Base-by-base conservation (phyloP, 2,113 vertebrate species). In the Rhabdornis inornatus region DNA sequence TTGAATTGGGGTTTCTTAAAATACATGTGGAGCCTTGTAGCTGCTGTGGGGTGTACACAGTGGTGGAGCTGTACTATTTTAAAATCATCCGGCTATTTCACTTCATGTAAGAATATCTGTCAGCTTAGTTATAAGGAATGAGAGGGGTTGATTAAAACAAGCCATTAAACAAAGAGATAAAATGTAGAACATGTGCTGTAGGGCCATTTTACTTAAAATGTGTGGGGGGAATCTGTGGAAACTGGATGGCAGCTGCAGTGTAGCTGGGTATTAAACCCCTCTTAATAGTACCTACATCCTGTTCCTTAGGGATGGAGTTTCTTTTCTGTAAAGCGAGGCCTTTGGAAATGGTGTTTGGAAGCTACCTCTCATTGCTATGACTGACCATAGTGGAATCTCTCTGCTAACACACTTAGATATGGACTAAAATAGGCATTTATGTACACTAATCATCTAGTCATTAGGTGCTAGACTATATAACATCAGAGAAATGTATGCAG, bases 1-100 rank as follows among this genome's bases (percentile, higher is more conserved):
- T 94, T 84, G 94, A 94, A 81, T 84, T 96, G 89, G 81, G 95
- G 80, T 93, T 96, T 97, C 96, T 96, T 95, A 96, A 96, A 97
- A 96, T 95, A 96, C 76, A 77, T 68, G 59, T 85, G 93, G 88
- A 96, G 83, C 88, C 94, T 89, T 71, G 92, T 86, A 96, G 95
- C 90, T 94, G 90, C 91, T 91, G 82, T 4, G 30, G 95, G 75
- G 47, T 95, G 86, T 87, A 68, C 53, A 55, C 60, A 91, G 92
- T 15, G 81, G 91, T 95, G 63, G 74, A 92, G 49, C 93, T 82
- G 80, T 52, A 69, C 89, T 93, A 93, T 95, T 96, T 97, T 93
- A 86, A 93, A 96, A 89, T 94, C 83, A 91, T 96, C 77, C 92
- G 69, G 75, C 49, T 94, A 87, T 89, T 97, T 89, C 77, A 68